A percentile compares a stretch with the other conserved stretches of the same genome.
Evolutionary conservation across 2,797 vertebrate species (phyloP).

Genomic region (Clarias laeviceps): DNA sequence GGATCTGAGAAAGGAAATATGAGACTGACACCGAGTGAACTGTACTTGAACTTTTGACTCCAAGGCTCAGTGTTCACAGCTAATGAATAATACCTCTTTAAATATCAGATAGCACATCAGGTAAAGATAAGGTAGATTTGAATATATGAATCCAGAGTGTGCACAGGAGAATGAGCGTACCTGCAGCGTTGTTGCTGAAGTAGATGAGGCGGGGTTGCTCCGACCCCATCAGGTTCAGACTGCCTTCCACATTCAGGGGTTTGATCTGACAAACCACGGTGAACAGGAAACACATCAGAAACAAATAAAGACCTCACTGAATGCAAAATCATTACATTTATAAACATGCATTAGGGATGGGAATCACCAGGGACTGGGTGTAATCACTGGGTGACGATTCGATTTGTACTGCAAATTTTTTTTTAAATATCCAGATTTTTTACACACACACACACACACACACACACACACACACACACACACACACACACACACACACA

Average conservation of each 20-base stretch:
- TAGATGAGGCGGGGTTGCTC: constrained; percentile 91
- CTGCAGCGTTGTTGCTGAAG: constrained; percentile 85
- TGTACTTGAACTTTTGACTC: background rate
- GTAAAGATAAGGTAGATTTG: background rate
- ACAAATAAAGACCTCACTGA: constrained; percentile 19
- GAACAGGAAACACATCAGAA: constrained; percentile 14
- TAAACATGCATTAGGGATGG: too few relatives aligned
- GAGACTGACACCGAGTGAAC: background rate
- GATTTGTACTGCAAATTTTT: too few relatives aligned
- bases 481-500: too few relatives aligned
- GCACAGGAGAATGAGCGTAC: constrained; percentile 51
- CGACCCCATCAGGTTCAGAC: constrained; percentile 86
- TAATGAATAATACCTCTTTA: background rate
- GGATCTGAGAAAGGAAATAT: background rate
- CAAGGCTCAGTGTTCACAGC: background rate
- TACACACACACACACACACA: too few relatives aligned
- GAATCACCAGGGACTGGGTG: too few relatives aligned
- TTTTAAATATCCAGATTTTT: too few relatives aligned
- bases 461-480: too few relatives aligned
- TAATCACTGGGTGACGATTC: too few relatives aligned
- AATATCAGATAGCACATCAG: background rate
- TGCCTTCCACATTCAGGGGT: constrained; percentile 89
- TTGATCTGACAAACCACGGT: constrained; percentile 78
- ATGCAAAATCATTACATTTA: background rate
- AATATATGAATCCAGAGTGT: background rate